phyloP scores from a whole-genome alignment of 2,888 invertebrate genomes.

The Macaria liturata region DNA sequence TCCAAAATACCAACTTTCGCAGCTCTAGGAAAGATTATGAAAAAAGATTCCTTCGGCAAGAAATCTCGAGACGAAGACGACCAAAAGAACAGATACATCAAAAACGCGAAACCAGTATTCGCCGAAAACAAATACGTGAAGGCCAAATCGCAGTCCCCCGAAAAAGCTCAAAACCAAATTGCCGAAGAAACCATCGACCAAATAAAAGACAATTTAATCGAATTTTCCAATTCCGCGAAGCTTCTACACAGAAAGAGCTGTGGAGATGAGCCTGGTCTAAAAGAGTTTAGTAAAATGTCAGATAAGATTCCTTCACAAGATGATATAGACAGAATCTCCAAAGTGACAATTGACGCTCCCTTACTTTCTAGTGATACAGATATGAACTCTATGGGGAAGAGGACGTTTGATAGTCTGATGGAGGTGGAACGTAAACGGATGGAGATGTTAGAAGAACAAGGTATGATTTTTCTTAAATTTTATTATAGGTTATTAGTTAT shows the following conservation, averaged over 20 bases:
- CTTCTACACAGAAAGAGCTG: conserved; percentile 73
- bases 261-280: conserved; percentile 70
- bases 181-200: conserved; percentile 53
- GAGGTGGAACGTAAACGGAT: conserved; percentile 95
- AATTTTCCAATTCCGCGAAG: conserved; percentile 37
- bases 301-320: conserved; percentile 89
- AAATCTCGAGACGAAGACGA: conserved; percentile 62
- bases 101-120: conserved; percentile 59
- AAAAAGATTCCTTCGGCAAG: conserved; percentile 72
- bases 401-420: conserved; percentile 93
- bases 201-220: conserved; percentile 35
- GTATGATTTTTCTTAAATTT: conserved; percentile 64
- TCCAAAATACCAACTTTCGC: conserved; percentile 79
- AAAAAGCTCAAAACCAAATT: conserved; percentile 57
- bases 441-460: conserved; percentile 94
- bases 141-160: conserved; percentile 70
- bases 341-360: conserved; percentile 93
- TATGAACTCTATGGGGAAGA: conserved; percentile 86
- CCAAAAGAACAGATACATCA: conserved; percentile 63
- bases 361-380: conserved; percentile 87
- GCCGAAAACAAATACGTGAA: conserved; percentile 74
- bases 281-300: conserved; percentile 63
- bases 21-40: conserved; percentile 76
- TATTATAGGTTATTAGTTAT: too few species aligned
- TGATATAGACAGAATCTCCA: conserved; percentile 94